These are phyloP conservation scores for Sitta carolinensis DNA, from an alignment of 2,797 vertebrate genomes.

Conservation along the genomic window DNA sequence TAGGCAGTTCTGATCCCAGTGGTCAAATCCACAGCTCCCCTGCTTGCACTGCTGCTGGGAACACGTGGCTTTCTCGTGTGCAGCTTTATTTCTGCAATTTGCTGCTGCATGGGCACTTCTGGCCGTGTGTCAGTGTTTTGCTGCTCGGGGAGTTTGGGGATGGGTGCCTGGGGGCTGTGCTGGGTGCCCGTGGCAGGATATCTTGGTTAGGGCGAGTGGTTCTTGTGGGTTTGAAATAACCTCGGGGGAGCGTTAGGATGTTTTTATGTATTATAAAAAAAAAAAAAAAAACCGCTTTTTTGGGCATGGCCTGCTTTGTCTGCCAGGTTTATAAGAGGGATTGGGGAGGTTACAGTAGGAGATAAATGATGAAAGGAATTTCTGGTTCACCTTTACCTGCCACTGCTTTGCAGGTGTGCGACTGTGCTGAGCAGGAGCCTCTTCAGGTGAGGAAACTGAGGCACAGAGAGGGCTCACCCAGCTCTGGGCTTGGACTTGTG, in stretches of 20 bases:
- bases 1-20: neutral
- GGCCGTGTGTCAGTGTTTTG: neutral
- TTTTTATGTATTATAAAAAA: neutral
- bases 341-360: neutral
- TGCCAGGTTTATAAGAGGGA: neutral
- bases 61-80: neutral
- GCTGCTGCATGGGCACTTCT: neutral
- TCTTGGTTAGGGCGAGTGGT: slow-evolving; percentile 23
- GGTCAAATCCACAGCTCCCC: neutral
- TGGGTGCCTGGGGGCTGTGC: neutral
- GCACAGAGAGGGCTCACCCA: neutral
- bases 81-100: neutral
- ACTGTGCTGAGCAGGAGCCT: neutral
- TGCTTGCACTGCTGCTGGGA: neutral
- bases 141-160: neutral
- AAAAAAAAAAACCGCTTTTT: too few species aligned
- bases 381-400: neutral
- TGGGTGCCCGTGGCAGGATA: slow-evolving; percentile 12
- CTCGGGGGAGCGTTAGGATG: neutral
- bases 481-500: neutral
- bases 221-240: slow-evolving; percentile 41
- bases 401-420: neutral
- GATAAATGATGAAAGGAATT: neutral
- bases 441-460: neutral
- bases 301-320: neutral